Percentiles rank a stretch among this genome's conserved stretches.
phyloP scores from a whole-genome alignment of 2,113 vertebrate genomes.

The Erythrocercus mccallii region DNA sequence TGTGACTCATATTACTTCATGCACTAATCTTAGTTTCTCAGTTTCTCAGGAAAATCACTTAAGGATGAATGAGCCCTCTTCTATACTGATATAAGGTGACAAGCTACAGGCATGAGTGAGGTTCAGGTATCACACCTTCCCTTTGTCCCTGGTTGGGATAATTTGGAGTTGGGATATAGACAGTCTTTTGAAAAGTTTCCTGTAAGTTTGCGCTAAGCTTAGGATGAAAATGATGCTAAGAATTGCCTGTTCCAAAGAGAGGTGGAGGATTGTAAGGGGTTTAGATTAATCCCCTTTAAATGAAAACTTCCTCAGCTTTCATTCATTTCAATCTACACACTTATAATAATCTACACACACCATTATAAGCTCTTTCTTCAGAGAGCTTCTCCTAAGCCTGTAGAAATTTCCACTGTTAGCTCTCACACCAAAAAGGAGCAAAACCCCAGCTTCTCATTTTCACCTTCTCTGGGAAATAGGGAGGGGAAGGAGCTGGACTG shows the following conservation, averaged over 20 bases:
- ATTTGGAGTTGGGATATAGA: neutral
- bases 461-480: slow-evolving; percentile 31
- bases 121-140: neutral
- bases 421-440: neutral
- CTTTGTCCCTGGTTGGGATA: neutral
- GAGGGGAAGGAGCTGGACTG: slow-evolving; percentile 18
- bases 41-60: neutral
- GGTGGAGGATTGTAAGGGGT: neutral
- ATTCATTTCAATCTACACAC: neutral
- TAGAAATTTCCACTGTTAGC: slow-evolving; percentile 13
- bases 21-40: neutral
- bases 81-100: neutral
- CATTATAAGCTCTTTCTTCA: slow-evolving; percentile 10
- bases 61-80: neutral
- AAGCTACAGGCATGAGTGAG: neutral
- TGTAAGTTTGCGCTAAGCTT: neutral
- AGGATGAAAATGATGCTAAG: neutral
- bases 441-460: neutral
- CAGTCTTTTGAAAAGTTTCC: neutral
- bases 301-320: slow-evolving; percentile 56
- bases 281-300: slow-evolving; percentile 67
- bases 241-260: slow-evolving; percentile 24
- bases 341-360: slow-evolving; percentile 3
- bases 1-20: neutral
- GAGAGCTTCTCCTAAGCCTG: neutral